Percentiles rank a stretch among this genome's conserved stretches.
Conservation (phyloP, 2,888 invertebrate species). For the Micoletzkya japonica region DNA sequence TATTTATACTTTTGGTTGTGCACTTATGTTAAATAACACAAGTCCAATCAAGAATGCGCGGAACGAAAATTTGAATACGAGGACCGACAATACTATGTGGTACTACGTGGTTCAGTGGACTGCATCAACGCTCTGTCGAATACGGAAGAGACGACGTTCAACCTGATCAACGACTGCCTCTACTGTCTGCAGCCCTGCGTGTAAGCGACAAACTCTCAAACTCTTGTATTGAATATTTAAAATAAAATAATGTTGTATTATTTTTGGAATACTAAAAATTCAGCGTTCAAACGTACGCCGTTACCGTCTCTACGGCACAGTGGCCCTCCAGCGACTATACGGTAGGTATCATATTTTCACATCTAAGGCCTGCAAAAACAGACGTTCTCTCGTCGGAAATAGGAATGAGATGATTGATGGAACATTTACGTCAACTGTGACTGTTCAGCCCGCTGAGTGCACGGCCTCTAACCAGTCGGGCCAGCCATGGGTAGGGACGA, state of each 20-base stretch:
- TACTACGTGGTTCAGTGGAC: constrained; percentile 8
- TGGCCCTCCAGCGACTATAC: constrained; percentile 40
- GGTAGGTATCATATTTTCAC: not conserved
- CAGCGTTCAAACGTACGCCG: constrained; percentile 34
- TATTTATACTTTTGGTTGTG: no score
- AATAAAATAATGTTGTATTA: not conserved
- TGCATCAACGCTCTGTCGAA: constrained; percentile 14
- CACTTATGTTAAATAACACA: no score
- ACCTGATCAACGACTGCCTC: constrained; percentile 30
- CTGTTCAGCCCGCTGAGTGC: constrained; percentile 39
- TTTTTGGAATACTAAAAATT: not conserved
- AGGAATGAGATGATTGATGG: no score
- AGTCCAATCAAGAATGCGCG: no score
- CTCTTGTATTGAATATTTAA: not conserved
- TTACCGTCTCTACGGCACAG: constrained; percentile 37
- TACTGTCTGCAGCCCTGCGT: constrained; percentile 36
- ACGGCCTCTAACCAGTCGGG: constrained; percentile 20
- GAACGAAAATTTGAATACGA: no score
- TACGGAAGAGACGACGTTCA: constrained; percentile 16
- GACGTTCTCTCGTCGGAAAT: no score
- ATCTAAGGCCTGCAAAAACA: no score
- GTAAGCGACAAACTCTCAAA: constrained; percentile 25
- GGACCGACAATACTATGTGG: no score
- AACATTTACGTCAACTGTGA: constrained; percentile 27
- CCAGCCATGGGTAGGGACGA: constrained; percentile 11